Base-by-base conservation (phyloP, 2,797 vertebrate genomes). In the Leontopithecus rosalia region DNA sequence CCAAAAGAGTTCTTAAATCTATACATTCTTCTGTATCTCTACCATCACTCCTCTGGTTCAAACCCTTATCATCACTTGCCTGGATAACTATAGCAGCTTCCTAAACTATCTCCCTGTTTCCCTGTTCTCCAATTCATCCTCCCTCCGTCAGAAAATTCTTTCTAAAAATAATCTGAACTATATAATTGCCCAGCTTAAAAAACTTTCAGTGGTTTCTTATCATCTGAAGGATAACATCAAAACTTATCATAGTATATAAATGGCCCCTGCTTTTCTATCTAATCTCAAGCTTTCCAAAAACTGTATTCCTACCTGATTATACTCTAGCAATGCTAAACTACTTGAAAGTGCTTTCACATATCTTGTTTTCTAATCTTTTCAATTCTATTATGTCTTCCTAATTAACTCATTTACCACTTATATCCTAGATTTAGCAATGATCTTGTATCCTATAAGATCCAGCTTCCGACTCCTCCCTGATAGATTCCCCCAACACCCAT, bases 141-240 rank as follows among this genome's bases (percentile, higher is more conserved):
- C 4, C n/a, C 39, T 94, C 46, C 64, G 28, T 30, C 50, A 84
- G 19, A 33, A 9, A 39, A 11, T 55, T n/a, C 30, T 76, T 94
- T 72, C 55, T 86, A 55, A 87, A 84, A 7, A 79, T 46, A 81
- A 80, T 72, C 79, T 89, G 55, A 91, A 28, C 10, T 79, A 39
- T 39, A 9, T 73, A 57, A 91, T 33, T 46, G 41, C 50, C 36
- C 70, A 64, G 19, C 61, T 81, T 86, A 75, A 94, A 94, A 94
- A 57, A 0, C n/a, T 83, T 72, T 46, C 43, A 36, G 13, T 88
- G 72, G 19, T 75, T 92, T 75, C 76, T 19, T 88, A 36, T 36
- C 39, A 55, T 70, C 36, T 33, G 33, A 36, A 92, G 43, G 43
- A 84, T 57, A 79, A 82, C 87, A 91, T 58, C 85, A 88, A 92